A percentile compares a stretch with the other conserved stretches of the same genome.
Evolutionary conservation across 2,888 invertebrate species (phyloP).

Genomic region (Drosophila algonquin): DNA sequence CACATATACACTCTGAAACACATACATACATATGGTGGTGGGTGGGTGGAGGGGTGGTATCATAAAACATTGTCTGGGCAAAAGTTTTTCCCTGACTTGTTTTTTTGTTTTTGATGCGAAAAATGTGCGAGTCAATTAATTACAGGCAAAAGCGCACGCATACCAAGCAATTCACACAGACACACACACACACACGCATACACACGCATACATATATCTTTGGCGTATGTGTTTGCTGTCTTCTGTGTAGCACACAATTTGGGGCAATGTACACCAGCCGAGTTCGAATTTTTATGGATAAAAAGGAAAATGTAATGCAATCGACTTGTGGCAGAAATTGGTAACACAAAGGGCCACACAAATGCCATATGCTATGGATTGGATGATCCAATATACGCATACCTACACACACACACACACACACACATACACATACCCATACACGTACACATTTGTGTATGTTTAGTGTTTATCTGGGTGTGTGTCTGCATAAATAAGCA

Average conservation of each 20-base stretch:
- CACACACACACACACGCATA: no score
- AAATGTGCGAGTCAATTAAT: constrained; percentile 71
- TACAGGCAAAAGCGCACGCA: constrained; percentile 53
- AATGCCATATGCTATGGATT: constrained; percentile 43
- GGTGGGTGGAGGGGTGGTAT: neutral
- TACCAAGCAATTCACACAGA: neutral
- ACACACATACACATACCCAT: no score
- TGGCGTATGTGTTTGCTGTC: constrained; percentile 31
- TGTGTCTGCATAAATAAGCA: constrained; percentile 64
- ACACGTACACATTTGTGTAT: neutral
- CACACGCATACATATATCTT: no score
- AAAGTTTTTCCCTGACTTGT: constrained; percentile 46
- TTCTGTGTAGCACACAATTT: constrained; percentile 52
- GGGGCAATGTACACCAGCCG: constrained; percentile 28
- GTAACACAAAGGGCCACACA: constrained; percentile 56
- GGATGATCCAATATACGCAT: constrained; percentile 19
- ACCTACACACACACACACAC: neutral
- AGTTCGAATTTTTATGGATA: constrained; percentile 58
- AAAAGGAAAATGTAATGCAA: constrained; percentile 61
- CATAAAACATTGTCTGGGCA: constrained; percentile 19
- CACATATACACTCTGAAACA: neutral
- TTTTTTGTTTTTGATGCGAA: constrained; percentile 57
- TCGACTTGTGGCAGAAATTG: constrained; percentile 54
- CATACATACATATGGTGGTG: neutral
- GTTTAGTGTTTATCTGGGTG: constrained; percentile 7